Conservation (phyloP, 1,140 invertebrate species). For the Zaprionus inermis region DNA sequence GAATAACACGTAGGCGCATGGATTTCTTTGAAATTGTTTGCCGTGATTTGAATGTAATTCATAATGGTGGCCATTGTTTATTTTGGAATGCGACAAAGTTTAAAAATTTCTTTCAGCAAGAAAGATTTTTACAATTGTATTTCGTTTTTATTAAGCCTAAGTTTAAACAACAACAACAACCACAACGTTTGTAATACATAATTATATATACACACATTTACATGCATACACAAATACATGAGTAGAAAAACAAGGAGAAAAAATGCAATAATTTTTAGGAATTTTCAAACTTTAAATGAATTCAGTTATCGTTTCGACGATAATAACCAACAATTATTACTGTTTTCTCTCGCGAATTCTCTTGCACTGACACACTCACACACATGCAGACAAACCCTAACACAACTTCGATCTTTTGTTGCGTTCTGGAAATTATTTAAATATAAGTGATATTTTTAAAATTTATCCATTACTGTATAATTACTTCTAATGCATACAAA, state of each 20-base stretch:
- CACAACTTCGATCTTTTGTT: slow-evolving; percentile 72
- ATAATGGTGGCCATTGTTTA: slow-evolving; percentile 82
- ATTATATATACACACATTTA: slow-evolving; percentile 28
- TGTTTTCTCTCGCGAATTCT: slow-evolving; percentile 67
- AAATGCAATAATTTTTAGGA: slow-evolving; percentile 41
- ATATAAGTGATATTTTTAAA: slow-evolving; percentile 81
- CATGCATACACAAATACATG: slow-evolving; percentile 20
- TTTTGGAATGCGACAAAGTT: slow-evolving; percentile 75
- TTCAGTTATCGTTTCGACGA: not conserved
- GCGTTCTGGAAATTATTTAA: slow-evolving; percentile 82
- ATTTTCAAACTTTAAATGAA: slow-evolving; percentile 45
- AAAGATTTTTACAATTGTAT: slow-evolving; percentile 78
- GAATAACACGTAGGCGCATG: slow-evolving; percentile 53
- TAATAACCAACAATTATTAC: slow-evolving; percentile 40
- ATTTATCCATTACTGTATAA: slow-evolving; percentile 80
- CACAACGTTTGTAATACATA: slow-evolving; percentile 41
- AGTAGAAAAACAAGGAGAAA: slow-evolving; percentile 43
- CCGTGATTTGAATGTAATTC: slow-evolving; percentile 84
- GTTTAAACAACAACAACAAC: slow-evolving; percentile 54
- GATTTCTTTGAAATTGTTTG: slow-evolving; percentile 81
- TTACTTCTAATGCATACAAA: slow-evolving; percentile 67
- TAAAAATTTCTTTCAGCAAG: slow-evolving; percentile 54
- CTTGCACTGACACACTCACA: slow-evolving; percentile 42
- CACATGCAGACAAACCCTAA: slow-evolving; percentile 23
- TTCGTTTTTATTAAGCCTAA: slow-evolving; percentile 79